Conservation (phyloP, 2,113 vertebrate genomes). For the Myrmecobius fasciatus region DNA sequence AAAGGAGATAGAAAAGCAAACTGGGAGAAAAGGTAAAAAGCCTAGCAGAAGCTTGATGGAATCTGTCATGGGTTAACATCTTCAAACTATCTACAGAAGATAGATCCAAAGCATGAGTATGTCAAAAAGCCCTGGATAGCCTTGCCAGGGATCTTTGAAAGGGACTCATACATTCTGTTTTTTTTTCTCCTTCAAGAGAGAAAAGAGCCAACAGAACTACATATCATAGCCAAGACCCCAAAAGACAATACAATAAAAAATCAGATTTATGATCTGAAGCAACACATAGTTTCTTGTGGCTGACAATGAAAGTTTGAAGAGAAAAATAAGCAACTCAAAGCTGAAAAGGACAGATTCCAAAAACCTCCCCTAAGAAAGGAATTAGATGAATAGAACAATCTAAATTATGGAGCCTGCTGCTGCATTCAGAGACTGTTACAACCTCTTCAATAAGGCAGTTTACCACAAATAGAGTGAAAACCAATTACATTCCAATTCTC, state of each 20-base stretch:
- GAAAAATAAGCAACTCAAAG: too few relatives aligned
- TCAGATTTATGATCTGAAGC: background rate
- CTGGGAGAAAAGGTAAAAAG: background rate
- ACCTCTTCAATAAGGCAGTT: background rate
- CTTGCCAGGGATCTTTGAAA: too few relatives aligned
- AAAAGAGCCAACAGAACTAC: background rate
- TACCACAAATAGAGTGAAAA: background rate
- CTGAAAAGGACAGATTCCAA: background rate
- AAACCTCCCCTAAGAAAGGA: background rate
- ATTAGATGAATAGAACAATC: background rate
- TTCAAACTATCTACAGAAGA: background rate
- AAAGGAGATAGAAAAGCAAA: background rate
- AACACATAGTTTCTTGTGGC: background rate
- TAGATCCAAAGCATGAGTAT: background rate
- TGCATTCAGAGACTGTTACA: background rate
- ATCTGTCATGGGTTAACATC: too few relatives aligned
- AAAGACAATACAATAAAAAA: background rate
- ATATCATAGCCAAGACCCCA: background rate
- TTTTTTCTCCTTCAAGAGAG: background rate
- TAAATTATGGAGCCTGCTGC: background rate
- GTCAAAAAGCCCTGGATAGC: too few relatives aligned
- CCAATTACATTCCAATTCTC: background rate
- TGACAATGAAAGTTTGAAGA: too few relatives aligned
- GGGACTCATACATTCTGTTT: too few relatives aligned
- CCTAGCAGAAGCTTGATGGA: background rate